Base-by-base conservation (phyloP, 2,113 vertebrate species). In the Daphoenositta chrysoptera region DNA sequence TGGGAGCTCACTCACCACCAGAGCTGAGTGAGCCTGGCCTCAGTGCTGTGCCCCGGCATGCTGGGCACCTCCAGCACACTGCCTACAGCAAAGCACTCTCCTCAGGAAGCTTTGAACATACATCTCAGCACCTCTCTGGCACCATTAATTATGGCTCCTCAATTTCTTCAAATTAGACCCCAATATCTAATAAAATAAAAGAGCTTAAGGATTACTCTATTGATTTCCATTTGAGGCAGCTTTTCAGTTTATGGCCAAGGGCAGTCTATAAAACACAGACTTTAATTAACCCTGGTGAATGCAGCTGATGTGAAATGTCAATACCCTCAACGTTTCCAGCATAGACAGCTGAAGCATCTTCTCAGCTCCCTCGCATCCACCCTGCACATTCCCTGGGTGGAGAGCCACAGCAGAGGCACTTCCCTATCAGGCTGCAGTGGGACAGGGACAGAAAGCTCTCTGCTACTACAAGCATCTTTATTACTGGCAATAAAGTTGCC, bases 121-220 rank as follows among this genome's bases (percentile, higher is more conserved):
- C 11, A 26, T 42, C n/a, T 72, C n/a, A 21, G 40, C 70, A 63
- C 60, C 27, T 54, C 64, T 53, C 83, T 77, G 65, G 50, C 35
- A 73, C 39, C 35, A 33, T 73, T 93, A 86, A 77, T 93, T 94
- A 81, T 28, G 30, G 71, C 4, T 88, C 12, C 64, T 92, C 71
- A 73, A 72, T 88, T 80, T 92, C 80, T 92, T 95, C 86, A 83
- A 77, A 94, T 94, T 93, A 92, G 79, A 63, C 47, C 37, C 50
- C 83, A 76, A 44, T 85, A 90, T 92, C 66, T 96, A 94, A 96
- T 95, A 94, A 96, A 95, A 94, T 70, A 96, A 88, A 93, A 83
- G 58, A 93, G 58, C 39, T 90, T 94, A 93, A 94, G 89, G 79
- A 93, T 93, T 73, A 73, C 19, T 69, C 51, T 86, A 93, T 94